Conservation (phyloP, 1,140 invertebrate species). For the Proctacanthus coquilletti region DNA sequence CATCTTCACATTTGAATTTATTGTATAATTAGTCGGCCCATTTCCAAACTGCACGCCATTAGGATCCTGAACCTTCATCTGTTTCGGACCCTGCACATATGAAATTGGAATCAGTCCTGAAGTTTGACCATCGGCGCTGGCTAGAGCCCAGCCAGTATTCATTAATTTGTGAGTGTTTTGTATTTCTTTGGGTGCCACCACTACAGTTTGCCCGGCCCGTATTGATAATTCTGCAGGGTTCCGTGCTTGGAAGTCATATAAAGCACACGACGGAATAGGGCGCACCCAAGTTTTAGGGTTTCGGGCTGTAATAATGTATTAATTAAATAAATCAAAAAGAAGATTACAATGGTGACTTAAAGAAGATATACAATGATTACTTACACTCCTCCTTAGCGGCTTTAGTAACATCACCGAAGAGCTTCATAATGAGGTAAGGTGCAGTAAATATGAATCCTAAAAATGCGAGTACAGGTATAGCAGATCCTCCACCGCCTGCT, state of each 20-base stretch:
- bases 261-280: constrained; percentile 52
- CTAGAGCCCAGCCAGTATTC: constrained; percentile 60
- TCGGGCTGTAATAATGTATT: constrained; percentile 35
- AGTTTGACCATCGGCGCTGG: constrained; percentile 47
- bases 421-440: constrained; percentile 81
- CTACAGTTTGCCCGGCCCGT: constrained; percentile 55
- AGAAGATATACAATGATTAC: constrained; percentile 11
- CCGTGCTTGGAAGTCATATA: constrained; percentile 60
- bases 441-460: constrained; percentile 73
- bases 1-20: too few relatives aligned
- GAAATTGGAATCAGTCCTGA: constrained; percentile 65
- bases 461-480: constrained; percentile 64
- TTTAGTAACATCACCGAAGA: constrained; percentile 46
- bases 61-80: too few relatives aligned
- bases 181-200: constrained; percentile 65
- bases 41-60: too few relatives aligned
- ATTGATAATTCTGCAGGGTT: constrained; percentile 64
- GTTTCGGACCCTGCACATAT: constrained; percentile 46
- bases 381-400: constrained; percentile 37
- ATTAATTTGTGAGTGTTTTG: constrained; percentile 48
- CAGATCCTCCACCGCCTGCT: constrained; percentile 28
- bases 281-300: constrained; percentile 52
- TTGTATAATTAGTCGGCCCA: too few relatives aligned
- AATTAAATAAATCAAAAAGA: constrained; percentile 26
- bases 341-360: constrained; percentile 18